Percentiles rank a stretch among this genome's conserved stretches.
These are phyloP conservation scores for Egretta garzetta DNA, from an alignment of 2,113 vertebrate genomes.

Conservation along the genomic window DNA sequence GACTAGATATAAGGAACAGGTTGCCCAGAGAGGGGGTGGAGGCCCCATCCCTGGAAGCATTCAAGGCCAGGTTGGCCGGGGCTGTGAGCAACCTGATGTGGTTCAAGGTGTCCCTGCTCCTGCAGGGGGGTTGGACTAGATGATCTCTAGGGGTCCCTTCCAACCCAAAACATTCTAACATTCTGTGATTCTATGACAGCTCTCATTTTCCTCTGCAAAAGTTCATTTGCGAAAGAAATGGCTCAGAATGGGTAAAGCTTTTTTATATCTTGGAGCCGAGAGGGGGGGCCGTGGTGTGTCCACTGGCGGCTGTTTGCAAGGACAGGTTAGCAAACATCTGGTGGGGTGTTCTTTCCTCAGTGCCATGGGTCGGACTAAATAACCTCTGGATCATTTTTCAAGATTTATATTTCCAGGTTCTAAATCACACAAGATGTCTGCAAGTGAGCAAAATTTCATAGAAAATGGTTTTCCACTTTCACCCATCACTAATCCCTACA, in stretches of 20 bases:
- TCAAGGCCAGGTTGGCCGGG: no score
- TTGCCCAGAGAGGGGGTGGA: no score
- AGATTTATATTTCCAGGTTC: not conserved
- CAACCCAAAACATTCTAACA: no score
- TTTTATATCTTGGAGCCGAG: not conserved
- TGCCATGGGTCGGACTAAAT: accelerated
- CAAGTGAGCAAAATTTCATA: not conserved
- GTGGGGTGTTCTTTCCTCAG: not conserved
- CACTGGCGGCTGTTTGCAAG: not conserved
- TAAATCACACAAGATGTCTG: not conserved
- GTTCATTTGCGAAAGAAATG: not conserved
- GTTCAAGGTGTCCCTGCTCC: no score
- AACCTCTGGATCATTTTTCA: not conserved
- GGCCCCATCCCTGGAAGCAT: no score
- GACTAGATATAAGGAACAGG: no score
- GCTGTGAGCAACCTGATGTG: no score
- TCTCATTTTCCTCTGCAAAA: not conserved
- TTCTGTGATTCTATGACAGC: no score
- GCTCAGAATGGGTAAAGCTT: not conserved
- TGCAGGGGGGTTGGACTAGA: no score
- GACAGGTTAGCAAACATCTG: not conserved
- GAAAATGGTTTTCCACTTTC: not conserved
- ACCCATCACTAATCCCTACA: not conserved
- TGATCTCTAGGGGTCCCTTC: no score
- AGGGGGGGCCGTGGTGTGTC: no score